Conservation (phyloP, 64 coral and sea anemone species). For the Actinia equina region DNA sequence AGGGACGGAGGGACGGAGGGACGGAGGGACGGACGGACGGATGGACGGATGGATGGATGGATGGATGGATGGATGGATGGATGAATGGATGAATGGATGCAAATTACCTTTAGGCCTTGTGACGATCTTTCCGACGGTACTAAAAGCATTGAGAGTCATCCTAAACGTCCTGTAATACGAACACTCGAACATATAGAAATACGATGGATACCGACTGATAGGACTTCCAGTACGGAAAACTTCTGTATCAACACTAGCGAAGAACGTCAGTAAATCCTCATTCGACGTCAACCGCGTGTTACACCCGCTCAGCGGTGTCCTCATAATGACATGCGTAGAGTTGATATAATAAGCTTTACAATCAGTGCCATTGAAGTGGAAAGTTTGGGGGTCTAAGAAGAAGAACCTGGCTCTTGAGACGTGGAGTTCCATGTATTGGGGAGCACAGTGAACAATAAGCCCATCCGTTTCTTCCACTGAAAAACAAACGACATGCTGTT, state of each 20-base stretch:
- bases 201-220: conserved; percentile 50
- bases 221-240: conserved; percentile 17
- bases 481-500: neutral
- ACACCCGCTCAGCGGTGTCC: conserved; percentile 67
- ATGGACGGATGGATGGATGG: neutral
- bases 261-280: conserved; percentile 58
- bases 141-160: conserved; percentile 54
- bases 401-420: conserved; percentile 30
- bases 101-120: conserved; percentile 34
- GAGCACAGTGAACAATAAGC: conserved; percentile 34
- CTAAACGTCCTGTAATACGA: conserved; percentile 62
- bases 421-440: conserved; percentile 56
- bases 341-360: conserved; percentile 41
- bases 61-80: neutral
- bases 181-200: conserved; percentile 58
- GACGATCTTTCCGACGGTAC: conserved; percentile 39
- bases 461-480: conserved; percentile 10
- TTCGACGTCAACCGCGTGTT: conserved; percentile 17
- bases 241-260: conserved; percentile 60
- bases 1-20: neutral
- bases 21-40: no score
- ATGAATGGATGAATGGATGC: neutral
- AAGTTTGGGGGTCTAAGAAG: conserved; percentile 51
- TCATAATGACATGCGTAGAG: conserved; percentile 53
- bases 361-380: conserved; percentile 39